These are phyloP conservation scores for Sinocyclocheilus grahami DNA, from an alignment of 2,113 vertebrate species.

Conservation along the genomic window DNA sequence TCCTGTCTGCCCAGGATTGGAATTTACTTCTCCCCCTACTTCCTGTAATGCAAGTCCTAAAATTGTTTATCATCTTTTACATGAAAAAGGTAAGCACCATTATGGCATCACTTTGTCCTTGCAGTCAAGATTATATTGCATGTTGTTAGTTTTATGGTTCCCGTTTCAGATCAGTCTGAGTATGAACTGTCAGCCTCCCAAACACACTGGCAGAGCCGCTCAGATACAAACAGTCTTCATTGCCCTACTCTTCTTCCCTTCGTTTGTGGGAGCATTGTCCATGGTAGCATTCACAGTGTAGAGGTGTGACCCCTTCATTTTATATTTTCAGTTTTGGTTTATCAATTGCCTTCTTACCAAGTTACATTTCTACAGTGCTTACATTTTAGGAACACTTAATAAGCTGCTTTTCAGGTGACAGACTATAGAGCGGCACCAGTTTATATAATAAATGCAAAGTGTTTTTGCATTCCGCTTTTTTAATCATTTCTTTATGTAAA, in stretches of 20 bases:
- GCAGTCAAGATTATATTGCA: not conserved
- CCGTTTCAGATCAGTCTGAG: conserved; percentile 83
- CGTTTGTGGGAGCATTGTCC: conserved; percentile 82
- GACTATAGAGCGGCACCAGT: not conserved
- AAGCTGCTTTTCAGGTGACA: not conserved
- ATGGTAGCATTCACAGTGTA: conserved; percentile 84
- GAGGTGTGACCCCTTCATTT: conserved; percentile 77
- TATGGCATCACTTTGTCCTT: not conserved
- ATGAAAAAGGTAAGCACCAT: conserved; percentile 85
- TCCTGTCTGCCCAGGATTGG: conserved; percentile 82
- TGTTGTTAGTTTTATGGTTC: not conserved
- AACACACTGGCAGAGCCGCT: conserved; percentile 84
- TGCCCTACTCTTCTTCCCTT: conserved; percentile 89
- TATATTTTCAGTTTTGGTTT: not conserved
- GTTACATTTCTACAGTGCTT: not conserved
- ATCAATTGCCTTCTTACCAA: not conserved
- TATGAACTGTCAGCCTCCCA: conserved; percentile 90
- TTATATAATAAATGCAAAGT: not conserved
- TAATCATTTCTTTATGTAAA: not conserved
- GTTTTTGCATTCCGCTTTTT: not conserved
- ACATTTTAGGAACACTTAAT: not conserved
- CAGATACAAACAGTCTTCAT: conserved; percentile 92
- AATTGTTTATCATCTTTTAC: conserved; percentile 87
- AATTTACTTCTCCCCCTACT: conserved; percentile 91
- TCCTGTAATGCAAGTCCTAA: conserved; percentile 87